Evolutionary conservation across 2,797 vertebrate genomes (phyloP).

Genomic region (Diplodus sargus): DNA sequence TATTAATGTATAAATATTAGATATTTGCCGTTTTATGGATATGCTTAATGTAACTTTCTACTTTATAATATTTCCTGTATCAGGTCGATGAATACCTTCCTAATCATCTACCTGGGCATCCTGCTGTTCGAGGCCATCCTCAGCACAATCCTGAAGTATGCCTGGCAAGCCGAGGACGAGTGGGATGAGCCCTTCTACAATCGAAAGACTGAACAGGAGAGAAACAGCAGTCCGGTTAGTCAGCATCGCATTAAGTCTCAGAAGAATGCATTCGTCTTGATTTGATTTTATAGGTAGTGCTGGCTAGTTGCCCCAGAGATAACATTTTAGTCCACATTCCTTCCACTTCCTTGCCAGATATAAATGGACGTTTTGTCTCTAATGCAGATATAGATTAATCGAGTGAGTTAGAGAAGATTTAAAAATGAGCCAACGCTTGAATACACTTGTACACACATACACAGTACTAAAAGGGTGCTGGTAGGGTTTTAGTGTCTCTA

Average conservation of each 20-base stretch:
- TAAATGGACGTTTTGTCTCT: constrained; percentile 14
- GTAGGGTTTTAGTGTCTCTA: constrained; percentile 34
- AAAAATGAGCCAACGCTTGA: constrained; percentile 9
- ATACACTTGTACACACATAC: not conserved
- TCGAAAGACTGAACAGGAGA: constrained; percentile 93
- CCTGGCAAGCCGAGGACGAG: constrained; percentile 94
- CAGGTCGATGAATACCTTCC: constrained; percentile 99
- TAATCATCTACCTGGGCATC: constrained; percentile 96
- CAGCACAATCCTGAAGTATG: constrained; percentile 97
- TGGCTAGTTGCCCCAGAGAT: not conserved
- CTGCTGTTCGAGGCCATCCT: constrained; percentile 94
- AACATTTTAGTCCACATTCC: constrained; percentile 18
- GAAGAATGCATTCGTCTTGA: constrained; percentile 42
- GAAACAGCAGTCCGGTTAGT: constrained; percentile 96
- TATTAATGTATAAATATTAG: too few species aligned
- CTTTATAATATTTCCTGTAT: not conserved
- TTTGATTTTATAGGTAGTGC: constrained; percentile 27
- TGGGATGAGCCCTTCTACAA: constrained; percentile 98
- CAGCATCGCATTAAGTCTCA: not conserved
- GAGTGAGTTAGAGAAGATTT: constrained; percentile 9
- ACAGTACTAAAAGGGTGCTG: not conserved
- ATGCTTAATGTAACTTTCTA: not conserved
- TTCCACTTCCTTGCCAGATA: not conserved
- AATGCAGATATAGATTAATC: constrained; percentile 1
- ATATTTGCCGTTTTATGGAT: not conserved